Base-by-base conservation (phyloP, 2,113 vertebrate genomes). In the Sinocyclocheilus anshuiensis region DNA sequence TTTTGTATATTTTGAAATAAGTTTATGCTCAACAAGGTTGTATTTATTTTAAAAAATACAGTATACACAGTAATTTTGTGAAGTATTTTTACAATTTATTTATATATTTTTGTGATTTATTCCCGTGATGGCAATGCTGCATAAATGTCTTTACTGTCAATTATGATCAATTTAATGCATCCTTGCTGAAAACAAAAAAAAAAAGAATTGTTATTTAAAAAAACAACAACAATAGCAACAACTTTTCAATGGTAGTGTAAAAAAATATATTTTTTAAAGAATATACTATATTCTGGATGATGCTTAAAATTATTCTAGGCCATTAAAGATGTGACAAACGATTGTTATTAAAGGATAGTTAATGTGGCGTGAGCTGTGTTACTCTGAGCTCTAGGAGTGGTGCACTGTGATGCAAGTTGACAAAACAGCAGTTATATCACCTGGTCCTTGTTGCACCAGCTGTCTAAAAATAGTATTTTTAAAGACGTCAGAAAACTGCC, bases 401-500 rank as follows among this genome's bases (percentile, higher is more conserved):
- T 13, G 42, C 45, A n/a, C 1, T 29, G 39, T 75, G 63, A 50
- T 4, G 76, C 4, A 61, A 80, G n/a, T 84, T 22, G n/a, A 76
- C 83, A 45, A 48, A 57, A 39, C 63, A 1, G 8, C 16, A 45
- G 8, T 81, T 71, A 65, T 26, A 59, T 83, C 81, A 78, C 74
- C 24, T 55, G 48, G 33, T 33, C 18, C 16, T 42, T 78, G n/a
- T 72, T 29, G 33, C 55, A 50, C 63, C 82, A 84, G 24, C 4
- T 6, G 1, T 74, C 81, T 77, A 84, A 89, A 89, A 89, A 84
- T 89, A 86, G 39, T 7, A 33, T 18, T 77, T 85, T 82, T 36
- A 65, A 72, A 65, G 76, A 53, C 59, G 48, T 81, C 69, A 53
- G 7, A 72, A 36, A 63, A 67, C 33, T 9, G 42, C 55, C 72